Base-by-base conservation (phyloP, 2,113 vertebrate species). In the Nannobrachium achirus region DNA sequence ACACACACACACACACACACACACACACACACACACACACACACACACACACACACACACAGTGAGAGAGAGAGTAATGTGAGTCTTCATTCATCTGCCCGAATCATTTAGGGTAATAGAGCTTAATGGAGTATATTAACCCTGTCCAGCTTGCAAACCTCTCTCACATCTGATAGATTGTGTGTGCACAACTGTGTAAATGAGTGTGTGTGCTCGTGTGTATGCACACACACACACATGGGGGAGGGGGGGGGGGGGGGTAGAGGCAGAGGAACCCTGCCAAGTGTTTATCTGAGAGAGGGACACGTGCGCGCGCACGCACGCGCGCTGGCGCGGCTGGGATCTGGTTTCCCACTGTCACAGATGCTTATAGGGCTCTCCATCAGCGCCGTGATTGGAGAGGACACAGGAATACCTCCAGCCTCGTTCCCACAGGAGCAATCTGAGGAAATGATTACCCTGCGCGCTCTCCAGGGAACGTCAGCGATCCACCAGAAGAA, bases 341-440 rank as follows among this genome's bases (percentile, higher is more conserved):
- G 88, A 86, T 91, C 85, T 83, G 76, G 86, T 91, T 89, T 86
- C 88, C 84, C 83, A 79, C 89, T 84, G 45, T 51, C 55, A 44
- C 89, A 92, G 66, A 58, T 88, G 89, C 90, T 89, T 89, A 86
- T 82, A 85, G 95, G 73, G 81, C 86, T 89, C 88, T 89, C 88
- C 94, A 98, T 98, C 95, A 97, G 96, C 95, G 96, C 95, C 93
- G 10, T 94, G 92, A 95, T 97, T 95, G 87, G 87, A 89, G 84
- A 82, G 88, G 87, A 90, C 89, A 87, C 19, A 83, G 90, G n/a
- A 90, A 86, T 88, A 86, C 89, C 87, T 80, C 75, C 83, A 80
- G 80, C 79, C 71, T 58, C n/a, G 50, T 73, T 88, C 86, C 89
- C 88, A 85, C 59, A 61, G 88, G 89, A 81, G 77, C 88, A 82